Percentiles rank a stretch among this genome's conserved stretches.
These are phyloP conservation scores for Ethmia dodecea DNA, from an alignment of 2,888 invertebrate genomes.

Conservation along the genomic window DNA sequence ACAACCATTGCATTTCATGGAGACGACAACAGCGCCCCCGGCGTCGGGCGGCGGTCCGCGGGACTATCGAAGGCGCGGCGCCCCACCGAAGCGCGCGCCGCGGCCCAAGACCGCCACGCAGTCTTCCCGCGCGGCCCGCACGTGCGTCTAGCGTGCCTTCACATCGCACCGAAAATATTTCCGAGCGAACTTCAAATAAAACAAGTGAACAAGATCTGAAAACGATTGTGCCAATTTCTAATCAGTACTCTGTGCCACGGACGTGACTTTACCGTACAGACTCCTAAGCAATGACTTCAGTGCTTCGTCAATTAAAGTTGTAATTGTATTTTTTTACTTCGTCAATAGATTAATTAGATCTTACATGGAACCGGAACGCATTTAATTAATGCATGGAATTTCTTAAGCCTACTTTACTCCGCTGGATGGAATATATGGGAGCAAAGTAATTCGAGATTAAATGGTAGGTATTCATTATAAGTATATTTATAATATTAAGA, in stretches of 20 bases:
- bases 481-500: no score
- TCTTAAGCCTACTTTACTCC: slow-evolving; percentile 40
- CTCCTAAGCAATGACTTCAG: slow-evolving; percentile 47
- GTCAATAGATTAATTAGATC: slow-evolving; percentile 63
- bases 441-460: slow-evolving; percentile 45
- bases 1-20: slow-evolving; percentile 9
- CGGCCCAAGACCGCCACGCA: slow-evolving; percentile 70
- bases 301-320: slow-evolving; percentile 58
- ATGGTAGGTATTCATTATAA: slow-evolving; percentile 50
- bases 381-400: slow-evolving; percentile 58
- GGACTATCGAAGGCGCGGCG: slow-evolving; percentile 29
- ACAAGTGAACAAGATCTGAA: slow-evolving; percentile 40
- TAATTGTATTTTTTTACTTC: slow-evolving; percentile 65
- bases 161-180: slow-evolving; percentile 44
- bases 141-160: slow-evolving; percentile 66
- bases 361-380: slow-evolving; percentile 64
- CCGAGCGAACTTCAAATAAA: slow-evolving; percentile 43
- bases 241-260: slow-evolving; percentile 32
- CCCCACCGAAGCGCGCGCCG: slow-evolving; percentile 17
- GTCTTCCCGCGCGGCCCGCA: slow-evolving; percentile 75
- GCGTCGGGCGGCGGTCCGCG: slow-evolving; percentile 35
- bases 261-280: slow-evolving; percentile 29
- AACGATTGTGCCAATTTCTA: slow-evolving; percentile 27
- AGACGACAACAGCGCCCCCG: slow-evolving; percentile 42
- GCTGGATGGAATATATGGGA: slow-evolving; percentile 50